Base-by-base conservation (phyloP, 2,888 invertebrate genomes). In the Macroteleia sp. region DNA sequence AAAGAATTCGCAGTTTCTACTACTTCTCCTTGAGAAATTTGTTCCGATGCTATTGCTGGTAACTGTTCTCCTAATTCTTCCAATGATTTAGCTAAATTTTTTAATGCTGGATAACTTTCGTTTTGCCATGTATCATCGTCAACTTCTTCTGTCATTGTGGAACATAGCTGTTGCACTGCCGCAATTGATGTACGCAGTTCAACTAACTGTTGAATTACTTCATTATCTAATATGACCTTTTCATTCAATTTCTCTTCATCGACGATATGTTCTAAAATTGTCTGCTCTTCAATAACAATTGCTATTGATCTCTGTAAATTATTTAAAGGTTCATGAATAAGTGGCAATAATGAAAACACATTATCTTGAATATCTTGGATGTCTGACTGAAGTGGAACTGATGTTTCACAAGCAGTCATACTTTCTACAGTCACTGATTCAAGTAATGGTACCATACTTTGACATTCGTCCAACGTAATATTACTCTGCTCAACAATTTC, bases 271-370 rank as follows among this genome's bases (percentile, higher is more conserved):
- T 69, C 57, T 1, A 69, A 44, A 30, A 77, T 62, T n/a, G 61
- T 46, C 20, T 80, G 81, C 14, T 73, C 77, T 56, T 82, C 79
- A 20, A 82, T 71, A 4, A 89, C 74, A 30, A 89, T 83, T 1
- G 91, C 90, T 34, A 93, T 89, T 16, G 87, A 93, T 83, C 69
- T 86, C 84, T 91, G 88, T 10, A 93, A 80, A 9, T 92, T 90
- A 20, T 90, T 89, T 39, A 93, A 82, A n/a, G 82, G 82, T 54
- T 66, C 66, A n/a, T 81, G 76, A 10, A 85, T 83, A 14, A 82
- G 34, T 5, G 82, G 82, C 76, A 83, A 76, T 5, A 83, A 42
- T 3, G 80, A 79, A 4, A 64, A 34, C 5, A 80, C 25, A 61
- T 78, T 81, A 25, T 78, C 52, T 39, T 73, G 62, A 42, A 39